A percentile compares a stretch with the other conserved stretches of the same genome.
phyloP scores from a whole-genome alignment of 2,113 vertebrate species.

The Mixornis gularis region DNA sequence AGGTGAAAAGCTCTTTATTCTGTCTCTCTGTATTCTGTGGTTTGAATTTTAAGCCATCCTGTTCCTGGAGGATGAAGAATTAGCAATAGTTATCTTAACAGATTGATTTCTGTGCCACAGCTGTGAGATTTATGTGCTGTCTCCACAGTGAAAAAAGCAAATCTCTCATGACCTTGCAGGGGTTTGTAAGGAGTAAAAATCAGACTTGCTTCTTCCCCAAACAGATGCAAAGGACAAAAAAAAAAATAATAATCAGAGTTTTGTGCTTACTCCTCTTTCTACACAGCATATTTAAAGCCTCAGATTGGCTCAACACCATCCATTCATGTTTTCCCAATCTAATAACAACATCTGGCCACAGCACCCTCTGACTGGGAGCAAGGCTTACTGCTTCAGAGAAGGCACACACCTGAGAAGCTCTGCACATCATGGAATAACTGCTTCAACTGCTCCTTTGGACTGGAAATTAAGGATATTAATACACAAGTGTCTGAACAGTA shows the following conservation, averaged over 20 bases:
- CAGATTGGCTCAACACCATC: neutral
- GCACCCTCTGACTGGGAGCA: accelerated
- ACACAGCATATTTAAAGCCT: neutral
- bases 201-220: neutral
- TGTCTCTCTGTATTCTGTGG: neutral
- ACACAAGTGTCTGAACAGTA: neutral
- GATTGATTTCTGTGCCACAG: neutral
- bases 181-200: neutral
- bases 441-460: neutral
- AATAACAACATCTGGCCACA: neutral
- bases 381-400: neutral
- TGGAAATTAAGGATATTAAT: neutral
- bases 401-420: neutral
- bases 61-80: neutral
- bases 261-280: neutral
- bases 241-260: neutral
- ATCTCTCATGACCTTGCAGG: neutral
- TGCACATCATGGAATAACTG: neutral
- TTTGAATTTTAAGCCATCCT: neutral
- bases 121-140: neutral
- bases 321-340: neutral
- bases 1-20: constrained; percentile 30
- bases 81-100: neutral
- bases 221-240: neutral
- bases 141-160: neutral